Base-by-base conservation (phyloP, 2,113 vertebrate genomes). In the Panthera leo region DNA sequence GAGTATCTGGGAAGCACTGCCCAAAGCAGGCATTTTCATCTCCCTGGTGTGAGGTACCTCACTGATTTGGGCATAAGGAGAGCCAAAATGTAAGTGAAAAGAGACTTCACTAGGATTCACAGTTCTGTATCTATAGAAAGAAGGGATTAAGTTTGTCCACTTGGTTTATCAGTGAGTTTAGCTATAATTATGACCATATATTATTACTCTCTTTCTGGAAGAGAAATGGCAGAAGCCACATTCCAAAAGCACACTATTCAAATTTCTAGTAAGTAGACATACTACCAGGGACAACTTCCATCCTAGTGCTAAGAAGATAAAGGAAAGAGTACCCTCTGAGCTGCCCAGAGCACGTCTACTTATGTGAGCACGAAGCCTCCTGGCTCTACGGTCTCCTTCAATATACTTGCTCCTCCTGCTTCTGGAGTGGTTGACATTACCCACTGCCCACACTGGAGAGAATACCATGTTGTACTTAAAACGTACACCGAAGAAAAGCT, bases 141-240 rank as follows among this genome's bases (percentile, higher is more conserved):
- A 96, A 92, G 27, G 45, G 80, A 83, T 86, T 68, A 93, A 91
- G n/a, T 65, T 42, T 90, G 18, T 78, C 13, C n/a, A 75, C 7
- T 53, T 53, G 7, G 67, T 82, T 97, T 92, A 91, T 53, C 63
- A 95, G 1, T 90, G n/a, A 88, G 19, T 34, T 94, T 12, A 96
- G 12, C 34, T 85, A 78, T 48, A 48, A 93, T 61, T 48, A 89
- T 76, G n/a, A 88, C 34, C 34, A 94, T 70, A 19, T 34, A 88
- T 18, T 68, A 70, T 53, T 84, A 68, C 39, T 95, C 61, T 89
- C 78, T 73, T 96, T 95, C 78, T 75, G 4, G 55, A 94, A 96
- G 61, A 95, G 61, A 95, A 97, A 76, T 65, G 42, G 73, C 61
- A 94, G 95, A 95, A 97, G 29, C 34, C 23, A 34, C 76, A 93